Evolutionary conservation across 2,113 vertebrate genomes (phyloP).

Genomic region (Tringa solitaria): DNA sequence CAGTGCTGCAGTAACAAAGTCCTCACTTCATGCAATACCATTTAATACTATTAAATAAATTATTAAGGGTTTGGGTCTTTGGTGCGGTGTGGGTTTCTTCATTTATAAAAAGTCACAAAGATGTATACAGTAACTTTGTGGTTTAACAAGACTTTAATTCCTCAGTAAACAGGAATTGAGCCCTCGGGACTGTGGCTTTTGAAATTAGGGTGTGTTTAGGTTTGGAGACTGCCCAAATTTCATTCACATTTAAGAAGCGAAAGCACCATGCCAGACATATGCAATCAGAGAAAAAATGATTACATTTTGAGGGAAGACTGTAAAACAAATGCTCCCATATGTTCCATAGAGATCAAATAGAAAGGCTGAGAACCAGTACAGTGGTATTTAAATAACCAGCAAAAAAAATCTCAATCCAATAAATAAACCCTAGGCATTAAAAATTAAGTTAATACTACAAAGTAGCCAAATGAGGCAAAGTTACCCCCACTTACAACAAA

Average conservation of each 20-base stretch:
- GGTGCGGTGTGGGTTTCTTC: neutral
- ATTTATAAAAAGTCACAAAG: conserved; percentile 33
- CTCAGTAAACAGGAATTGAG: conserved; percentile 80
- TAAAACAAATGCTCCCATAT: conserved; percentile 73
- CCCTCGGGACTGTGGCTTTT: conserved; percentile 80
- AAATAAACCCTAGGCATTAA: neutral
- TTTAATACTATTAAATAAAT: conserved; percentile 51
- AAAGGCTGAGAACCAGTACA: conserved; percentile 40
- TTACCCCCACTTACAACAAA: neutral
- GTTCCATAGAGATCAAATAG: conserved; percentile 68
- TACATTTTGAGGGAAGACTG: conserved; percentile 68
- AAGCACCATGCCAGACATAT: conserved; percentile 69
- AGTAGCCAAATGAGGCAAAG: neutral
- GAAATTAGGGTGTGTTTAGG: conserved; percentile 84
- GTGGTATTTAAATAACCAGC: conserved; percentile 45
- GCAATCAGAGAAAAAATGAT: conserved; percentile 65
- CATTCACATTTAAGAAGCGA: conserved; percentile 70
- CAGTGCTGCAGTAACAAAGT: neutral
- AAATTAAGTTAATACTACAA: conserved; percentile 34
- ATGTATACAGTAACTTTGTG: conserved; percentile 56
- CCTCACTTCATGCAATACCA: conserved; percentile 7
- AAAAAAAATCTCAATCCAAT: neutral
- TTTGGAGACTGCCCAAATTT: conserved; percentile 74
- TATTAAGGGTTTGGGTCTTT: neutral
- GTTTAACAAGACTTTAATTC: conserved; percentile 76